Base-by-base conservation (phyloP, 2,113 vertebrate species). In the Melanocharis versteri region DNA sequence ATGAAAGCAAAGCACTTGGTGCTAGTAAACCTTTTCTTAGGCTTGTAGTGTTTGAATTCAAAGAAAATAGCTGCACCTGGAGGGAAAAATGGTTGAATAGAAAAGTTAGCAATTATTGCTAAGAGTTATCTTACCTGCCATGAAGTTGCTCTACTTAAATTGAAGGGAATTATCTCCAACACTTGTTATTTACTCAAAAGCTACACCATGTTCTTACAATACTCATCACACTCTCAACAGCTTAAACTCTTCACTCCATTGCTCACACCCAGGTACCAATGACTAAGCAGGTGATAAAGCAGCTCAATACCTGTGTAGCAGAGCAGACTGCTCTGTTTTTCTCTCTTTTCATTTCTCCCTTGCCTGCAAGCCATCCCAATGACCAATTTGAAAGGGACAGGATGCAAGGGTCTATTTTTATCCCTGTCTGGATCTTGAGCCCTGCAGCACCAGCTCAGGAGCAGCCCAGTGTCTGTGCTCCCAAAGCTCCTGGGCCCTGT, bases 1-100 rank as follows among this genome's bases (percentile, higher is more conserved):
- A 99, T 99, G 97, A 99, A 99, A 78, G 98, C 99, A 96, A 99
- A 99, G 97, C 99, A 99, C 96, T 99, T 99, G 93, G 99, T 99
- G 98, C 99, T 99, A 97, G 99, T 99, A 95, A 99, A 99, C 92
- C 98, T 98, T 94, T 99, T 99, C 95, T 99, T 99, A 83, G 99
- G 99, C 97, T 99, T 99, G 98, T 99, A 99, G 98, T 99, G 99
- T 97, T 99, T 99, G 98, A 99, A 99, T 98, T 99, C 99, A 98
- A 99, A 99, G 98, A 99, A 99, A 97, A 99, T 99, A 96, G 99
- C 99, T 97, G 99, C 99, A 93, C 99, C 99, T 99, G 81, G 18
- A 94, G 80, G 35, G 44, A 28, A 87, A 65, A 86, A 81, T 15
- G 24, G 64, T 84, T 68, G 21, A 48, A 95, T 3, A 94, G 56